Conservation (phyloP, 2,797 vertebrate genomes). For the Phylloscopus collybita region DNA sequence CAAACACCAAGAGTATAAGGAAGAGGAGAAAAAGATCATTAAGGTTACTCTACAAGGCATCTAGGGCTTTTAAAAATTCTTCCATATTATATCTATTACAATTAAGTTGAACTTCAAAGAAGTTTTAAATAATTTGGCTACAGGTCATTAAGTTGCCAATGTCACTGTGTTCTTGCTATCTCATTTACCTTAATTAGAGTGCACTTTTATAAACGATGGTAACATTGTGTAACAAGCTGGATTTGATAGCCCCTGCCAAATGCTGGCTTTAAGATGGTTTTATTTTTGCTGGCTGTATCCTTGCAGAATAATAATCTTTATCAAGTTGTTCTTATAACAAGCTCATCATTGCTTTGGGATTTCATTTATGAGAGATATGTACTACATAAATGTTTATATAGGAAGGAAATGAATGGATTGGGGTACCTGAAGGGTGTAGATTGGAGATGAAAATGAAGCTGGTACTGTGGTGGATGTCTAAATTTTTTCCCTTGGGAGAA, state of each 20-base stretch:
- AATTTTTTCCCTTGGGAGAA: not conserved
- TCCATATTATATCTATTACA: constrained; percentile 38
- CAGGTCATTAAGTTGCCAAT: constrained; percentile 66
- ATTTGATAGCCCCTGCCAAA: constrained; percentile 51
- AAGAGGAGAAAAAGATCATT: constrained; percentile 10
- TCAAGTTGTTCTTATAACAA: constrained; percentile 6
- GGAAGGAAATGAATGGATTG: not conserved
- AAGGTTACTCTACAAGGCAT: not conserved
- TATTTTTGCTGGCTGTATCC: constrained; percentile 17
- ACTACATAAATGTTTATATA: not conserved
- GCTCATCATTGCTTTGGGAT: constrained; percentile 33
- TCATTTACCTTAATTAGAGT: constrained; percentile 70
- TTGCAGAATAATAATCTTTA: constrained; percentile 18
- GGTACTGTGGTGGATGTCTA: not conserved
- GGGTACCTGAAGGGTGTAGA: not conserved
- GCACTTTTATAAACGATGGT: constrained; percentile 24
- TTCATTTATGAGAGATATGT: not conserved
- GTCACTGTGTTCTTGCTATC: constrained; percentile 61
- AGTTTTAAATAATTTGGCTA: constrained; percentile 57
- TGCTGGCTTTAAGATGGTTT: constrained; percentile 9
- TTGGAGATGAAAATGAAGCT: not conserved
- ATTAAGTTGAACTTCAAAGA: constrained; percentile 53
- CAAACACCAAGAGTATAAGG: not conserved
- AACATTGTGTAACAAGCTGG: constrained; percentile 34
- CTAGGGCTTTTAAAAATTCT: constrained; percentile 4